Conservation (phyloP, 2,888 invertebrate species). For the Aelia acuminata region DNA sequence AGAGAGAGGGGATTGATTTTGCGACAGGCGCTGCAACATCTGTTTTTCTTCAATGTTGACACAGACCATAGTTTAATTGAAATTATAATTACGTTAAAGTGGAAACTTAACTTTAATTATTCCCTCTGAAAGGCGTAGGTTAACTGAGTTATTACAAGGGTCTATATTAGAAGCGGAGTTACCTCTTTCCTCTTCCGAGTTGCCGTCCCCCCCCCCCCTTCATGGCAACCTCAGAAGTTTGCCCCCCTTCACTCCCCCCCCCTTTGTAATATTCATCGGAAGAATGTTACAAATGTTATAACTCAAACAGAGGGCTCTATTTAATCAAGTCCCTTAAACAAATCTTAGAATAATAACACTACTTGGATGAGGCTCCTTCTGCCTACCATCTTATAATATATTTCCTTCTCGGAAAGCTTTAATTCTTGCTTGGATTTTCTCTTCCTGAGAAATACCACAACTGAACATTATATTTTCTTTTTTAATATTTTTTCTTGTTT, state of each 20-base stretch:
- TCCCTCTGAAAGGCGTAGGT: slow-evolving; percentile 58
- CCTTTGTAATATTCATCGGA: slow-evolving; percentile 59
- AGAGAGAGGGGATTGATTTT: slow-evolving; percentile 38
- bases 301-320: slow-evolving; percentile 59
- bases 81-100: slow-evolving; percentile 65
- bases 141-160: slow-evolving; percentile 63
- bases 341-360: slow-evolving; percentile 57
- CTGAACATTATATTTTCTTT: no score
- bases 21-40: slow-evolving; percentile 57
- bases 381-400: slow-evolving; percentile 15
- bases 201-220: neutral
- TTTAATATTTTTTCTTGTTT: no score
- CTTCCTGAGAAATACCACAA: neutral
- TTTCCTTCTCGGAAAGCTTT: neutral
- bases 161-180: slow-evolving; percentile 27
- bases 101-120: slow-evolving; percentile 64
- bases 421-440: neutral
- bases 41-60: slow-evolving; percentile 64
- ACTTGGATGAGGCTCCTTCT: neutral
- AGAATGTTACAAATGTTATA: slow-evolving; percentile 60
- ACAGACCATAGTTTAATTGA: slow-evolving; percentile 64
- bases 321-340: slow-evolving; percentile 60
- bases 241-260: slow-evolving; percentile 4
- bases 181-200: slow-evolving; percentile 24
- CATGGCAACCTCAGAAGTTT: slow-evolving; percentile 48